Evolutionary conservation across 1,140 invertebrate genomes (phyloP), one percentile per base, ranked within the genome.

Genomic region (Oreohelix idahoensis): DNA sequence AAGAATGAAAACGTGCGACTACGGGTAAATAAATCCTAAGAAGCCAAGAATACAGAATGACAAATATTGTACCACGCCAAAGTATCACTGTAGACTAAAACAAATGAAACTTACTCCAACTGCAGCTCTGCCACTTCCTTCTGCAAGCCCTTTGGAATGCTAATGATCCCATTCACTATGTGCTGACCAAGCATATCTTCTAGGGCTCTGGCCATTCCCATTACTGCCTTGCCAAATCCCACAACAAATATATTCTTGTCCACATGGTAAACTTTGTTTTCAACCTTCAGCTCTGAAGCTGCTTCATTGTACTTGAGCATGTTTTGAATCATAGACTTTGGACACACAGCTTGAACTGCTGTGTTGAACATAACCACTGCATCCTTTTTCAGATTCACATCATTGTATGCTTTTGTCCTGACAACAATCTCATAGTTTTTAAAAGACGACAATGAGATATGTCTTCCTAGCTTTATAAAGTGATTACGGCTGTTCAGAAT

Each of bases 91-190:
- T n/a, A n/a, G n/a, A n/a, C n/a, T n/a, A n/a, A n/a, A n/a, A n/a
- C n/a, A n/a, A n/a, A n/a, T 23, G 53, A 15, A 10, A 58, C 53
- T 58, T n/a, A 58, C 53, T 58, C 17, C 23, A 58, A 58, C 53
- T 58, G 53, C 23, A 58, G 53, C 17, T n/a, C 4, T 35, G 23
- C 53, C 75, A 79, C 71, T 42, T 80, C 38, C 45, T 71, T 29
- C 42, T 73, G 42, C 36, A 82, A 17, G 39, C 95, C 95, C 39
- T 92, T 83, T 0, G 97, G 97, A 79, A 98, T 93, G 88, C 96
- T 97, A 20, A 98, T 90, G 63, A 97, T 94, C 35, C 97, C 97
- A 58, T 92, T 90, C 66, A 94, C 93, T 13, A 97, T 93, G 86
- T 94, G 93, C 0, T 92, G 77, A 0, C 94, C 93, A 0, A 98